Evolutionary conservation across 2,797 vertebrate species (phyloP), one percentile per base, ranked within the genome.

Genomic region (Xenentodon cancila): DNA sequence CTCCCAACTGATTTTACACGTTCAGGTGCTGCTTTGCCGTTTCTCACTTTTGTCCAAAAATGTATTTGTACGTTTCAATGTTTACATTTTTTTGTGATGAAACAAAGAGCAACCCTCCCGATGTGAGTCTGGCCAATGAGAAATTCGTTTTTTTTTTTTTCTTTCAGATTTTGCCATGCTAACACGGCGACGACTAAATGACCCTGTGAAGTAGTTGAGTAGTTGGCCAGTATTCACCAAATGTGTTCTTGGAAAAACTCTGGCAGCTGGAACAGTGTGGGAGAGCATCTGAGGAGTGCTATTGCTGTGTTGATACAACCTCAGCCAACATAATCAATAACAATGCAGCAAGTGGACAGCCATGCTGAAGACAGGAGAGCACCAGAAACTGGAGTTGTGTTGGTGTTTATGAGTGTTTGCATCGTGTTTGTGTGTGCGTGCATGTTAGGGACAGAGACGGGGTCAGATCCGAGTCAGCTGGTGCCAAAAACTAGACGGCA

Each of bases 401-500:
- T 53, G 71, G 71, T 68, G 71, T 84, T 46, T 68, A 52, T 68
- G 46, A 64, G 67, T 55, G 51, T 40, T 53, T 67, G 40, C 61
- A 19, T 64, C 59, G 34, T 61, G 56, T 78, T 53, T 69, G 72
- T 58, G 52, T 42, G 54, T 59, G 44, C 51, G 56, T 55, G 61
- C 71, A 59, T 68, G 63, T 63, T 69, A 7, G 58, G 11, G 22
- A 30, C 49, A 48, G 54, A 25, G 6, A 60, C 52, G 70, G 79
- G 60, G 81, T 94, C 91, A 94, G 84, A 93, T 92, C 68, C 90
- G 91, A 82, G 93, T 91, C 64, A 88, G 91, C 82, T 92, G 92
- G 85, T 94, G 93, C 92, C 94, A 95, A 76, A 93, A 91, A 81
- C 92, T 89, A 86, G 93, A 90, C 77, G 94, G 94, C 92, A 96